These are phyloP conservation scores for Lathronympha strigana DNA, from an alignment of 2,888 invertebrate species.

Conservation along the genomic window DNA sequence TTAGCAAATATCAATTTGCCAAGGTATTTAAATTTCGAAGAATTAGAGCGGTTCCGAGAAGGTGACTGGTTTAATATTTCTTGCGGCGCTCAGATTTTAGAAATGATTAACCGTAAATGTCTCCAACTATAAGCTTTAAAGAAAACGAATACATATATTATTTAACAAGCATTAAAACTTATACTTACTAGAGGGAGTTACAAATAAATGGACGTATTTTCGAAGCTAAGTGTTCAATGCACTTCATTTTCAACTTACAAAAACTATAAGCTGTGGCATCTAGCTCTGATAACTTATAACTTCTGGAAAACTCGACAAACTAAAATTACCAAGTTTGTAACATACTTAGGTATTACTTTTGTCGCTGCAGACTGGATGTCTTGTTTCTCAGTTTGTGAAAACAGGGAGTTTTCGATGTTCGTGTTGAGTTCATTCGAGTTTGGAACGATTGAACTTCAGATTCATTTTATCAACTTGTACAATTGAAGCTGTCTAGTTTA, in stretches of 20 bases:
- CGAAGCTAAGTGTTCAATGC: constrained; percentile 35
- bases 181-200: constrained; percentile 7
- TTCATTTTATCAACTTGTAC: constrained; percentile 8
- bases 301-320: constrained; percentile 35
- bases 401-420: constrained; percentile 21
- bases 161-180: constrained; percentile 22
- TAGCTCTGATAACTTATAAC: constrained; percentile 38
- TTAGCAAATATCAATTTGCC: constrained; percentile 39
- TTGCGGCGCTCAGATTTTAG: constrained; percentile 51
- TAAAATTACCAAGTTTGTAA: constrained; percentile 41
- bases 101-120: constrained; percentile 42
- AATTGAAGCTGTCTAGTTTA: not conserved
- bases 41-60: constrained; percentile 52
- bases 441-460: constrained; percentile 27
- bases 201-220: constrained; percentile 31
- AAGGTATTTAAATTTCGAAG: constrained; percentile 36
- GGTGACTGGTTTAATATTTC: constrained; percentile 59
- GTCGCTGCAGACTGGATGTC: constrained; percentile 37
- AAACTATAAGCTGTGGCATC: constrained; percentile 39
- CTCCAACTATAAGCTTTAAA: constrained; percentile 8
- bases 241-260: constrained; percentile 40
- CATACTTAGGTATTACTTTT: constrained; percentile 41
- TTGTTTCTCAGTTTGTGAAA: constrained; percentile 39
- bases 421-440: constrained; percentile 23
- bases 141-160: constrained; percentile 6